These are phyloP conservation scores for Catharus ustulatus DNA, from an alignment of 2,797 vertebrate species.

Conservation along the genomic window DNA sequence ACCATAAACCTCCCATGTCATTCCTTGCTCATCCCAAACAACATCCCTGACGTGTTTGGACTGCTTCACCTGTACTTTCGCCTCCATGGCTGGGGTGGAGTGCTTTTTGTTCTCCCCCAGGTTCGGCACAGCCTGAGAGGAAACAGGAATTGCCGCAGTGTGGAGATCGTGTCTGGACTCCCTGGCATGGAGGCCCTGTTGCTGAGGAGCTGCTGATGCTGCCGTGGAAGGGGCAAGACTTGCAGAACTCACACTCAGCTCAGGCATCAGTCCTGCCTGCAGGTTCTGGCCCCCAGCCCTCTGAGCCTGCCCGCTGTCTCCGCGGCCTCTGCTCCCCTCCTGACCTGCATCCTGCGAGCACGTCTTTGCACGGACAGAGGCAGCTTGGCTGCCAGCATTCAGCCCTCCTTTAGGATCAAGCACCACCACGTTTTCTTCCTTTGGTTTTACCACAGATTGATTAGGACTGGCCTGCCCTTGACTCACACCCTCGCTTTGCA, in stretches of 20 bases:
- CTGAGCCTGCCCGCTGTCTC: neutral
- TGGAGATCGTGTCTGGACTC: slow-evolving; percentile 58
- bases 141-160: slow-evolving; percentile 20
- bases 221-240: slow-evolving; percentile 1
- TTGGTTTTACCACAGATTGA: slow-evolving; percentile 17
- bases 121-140: slow-evolving; percentile 52
- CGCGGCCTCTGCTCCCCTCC: neutral
- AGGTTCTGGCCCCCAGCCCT: neutral
- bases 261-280: neutral
- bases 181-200: slow-evolving; percentile 41
- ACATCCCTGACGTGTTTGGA: slow-evolving; percentile 87
- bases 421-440: slow-evolving; percentile 16
- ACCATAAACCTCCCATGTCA: slow-evolving; percentile 99
- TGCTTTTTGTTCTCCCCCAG: slow-evolving; percentile 70
- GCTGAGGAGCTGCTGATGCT: slow-evolving; percentile 27
- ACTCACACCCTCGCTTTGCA: neutral
- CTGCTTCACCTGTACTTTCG: slow-evolving; percentile 70
- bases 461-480: neutral
- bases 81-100: slow-evolving; percentile 6
- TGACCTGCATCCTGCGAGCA: neutral
- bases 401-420: slow-evolving; percentile 41
- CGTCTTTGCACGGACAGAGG: fast-evolving
- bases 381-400: neutral
- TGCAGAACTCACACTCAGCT: slow-evolving; percentile 26
- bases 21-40: slow-evolving; percentile 97